These are phyloP conservation scores for Cotesia typhae DNA, from an alignment of 1,140 invertebrate species.

Conservation along the genomic window DNA sequence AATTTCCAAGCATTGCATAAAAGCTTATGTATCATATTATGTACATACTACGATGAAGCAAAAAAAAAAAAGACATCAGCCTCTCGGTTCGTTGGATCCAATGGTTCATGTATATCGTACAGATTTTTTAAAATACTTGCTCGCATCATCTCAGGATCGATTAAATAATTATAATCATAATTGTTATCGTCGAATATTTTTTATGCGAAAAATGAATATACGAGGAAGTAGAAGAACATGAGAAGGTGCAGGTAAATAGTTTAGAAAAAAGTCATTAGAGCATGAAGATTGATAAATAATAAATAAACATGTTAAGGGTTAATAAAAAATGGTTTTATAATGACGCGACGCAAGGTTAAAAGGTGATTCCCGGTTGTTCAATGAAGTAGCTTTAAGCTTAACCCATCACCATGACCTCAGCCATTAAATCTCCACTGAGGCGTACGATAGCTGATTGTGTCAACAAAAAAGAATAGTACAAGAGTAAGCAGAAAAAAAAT, in stretches of 20 bases:
- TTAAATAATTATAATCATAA: constrained; percentile 18
- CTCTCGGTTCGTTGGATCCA: constrained; percentile 18
- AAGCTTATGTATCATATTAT: constrained; percentile 23
- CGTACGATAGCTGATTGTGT: constrained; percentile 21
- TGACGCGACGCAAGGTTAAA: constrained; percentile 2
- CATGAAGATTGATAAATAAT: too few relatives aligned
- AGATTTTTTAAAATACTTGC: background rate
- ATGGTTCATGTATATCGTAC: constrained; percentile 6
- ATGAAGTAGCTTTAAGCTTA: constrained; percentile 9
- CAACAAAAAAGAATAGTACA: constrained; percentile 29
- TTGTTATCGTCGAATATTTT: background rate
- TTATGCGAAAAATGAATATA: constrained; percentile 7
- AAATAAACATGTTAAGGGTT: background rate
- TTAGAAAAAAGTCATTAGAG: background rate
- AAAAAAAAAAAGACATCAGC: background rate
- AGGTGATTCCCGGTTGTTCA: constrained; percentile 1
- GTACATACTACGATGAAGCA: constrained; percentile 8
- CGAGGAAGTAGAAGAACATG: background rate
- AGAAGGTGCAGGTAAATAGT: background rate
- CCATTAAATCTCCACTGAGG: constrained; percentile 34
- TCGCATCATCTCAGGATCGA: constrained; percentile 11
- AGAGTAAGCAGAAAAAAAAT: background rate
- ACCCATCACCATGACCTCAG: constrained; percentile 34
- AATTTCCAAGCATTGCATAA: constrained; percentile 25
- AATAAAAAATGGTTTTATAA: constrained; percentile 3